Evolutionary conservation across 2,113 vertebrate genomes (phyloP).

Genomic region (human (Homo sapiens)): GRCh38 chr5:124830501-124831000

Average conservation of each 20-base stretch:
- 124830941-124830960: not conserved
- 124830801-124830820: not conserved
- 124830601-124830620: no score
- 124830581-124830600: no score
- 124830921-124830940: not conserved
- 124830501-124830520: no score
- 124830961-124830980: no score
- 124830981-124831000: not conserved
- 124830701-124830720: not conserved
- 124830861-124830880: not conserved
- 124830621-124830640: not conserved
- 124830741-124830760: not conserved
- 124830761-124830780: not conserved
- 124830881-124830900: not conserved
- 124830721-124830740: not conserved
- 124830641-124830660: not conserved
- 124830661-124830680: not conserved
- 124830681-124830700: conserved; percentile 32
- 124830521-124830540: no score
- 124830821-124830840: not conserved
- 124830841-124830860: not conserved
- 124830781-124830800: not conserved
- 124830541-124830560: no score
- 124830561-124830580: no score
- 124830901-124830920: not conserved